A percentile compares a stretch with the other conserved stretches of the same genome.
phyloP scores from a whole-genome alignment of 1,140 invertebrate genomes.

The Hylyphantes graminicola region DNA sequence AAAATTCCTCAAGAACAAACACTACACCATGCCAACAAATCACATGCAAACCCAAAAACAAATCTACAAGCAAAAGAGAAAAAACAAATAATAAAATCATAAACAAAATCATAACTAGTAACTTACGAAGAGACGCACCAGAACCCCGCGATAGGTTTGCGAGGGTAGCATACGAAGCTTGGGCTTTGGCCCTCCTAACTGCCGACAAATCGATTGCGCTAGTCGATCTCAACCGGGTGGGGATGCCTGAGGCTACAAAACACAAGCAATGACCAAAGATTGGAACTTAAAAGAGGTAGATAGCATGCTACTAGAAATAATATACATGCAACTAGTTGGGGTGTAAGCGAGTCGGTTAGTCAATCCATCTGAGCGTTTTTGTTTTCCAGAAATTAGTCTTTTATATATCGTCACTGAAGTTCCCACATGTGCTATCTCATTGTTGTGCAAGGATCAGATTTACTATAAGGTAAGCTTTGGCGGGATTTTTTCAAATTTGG shows the following conservation, averaged over 20 bases:
- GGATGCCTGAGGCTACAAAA: slow-evolving; percentile 60
- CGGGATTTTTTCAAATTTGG: too few relatives aligned
- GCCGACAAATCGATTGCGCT: slow-evolving; percentile 93
- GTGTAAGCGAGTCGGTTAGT: too few relatives aligned
- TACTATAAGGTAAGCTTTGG: too few relatives aligned
- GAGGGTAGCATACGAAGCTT: slow-evolving; percentile 79
- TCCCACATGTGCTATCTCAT: too few relatives aligned
- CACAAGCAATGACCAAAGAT: slow-evolving; percentile 46
- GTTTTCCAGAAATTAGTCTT: too few relatives aligned
- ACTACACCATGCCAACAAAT: neutral
- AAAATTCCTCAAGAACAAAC: too few relatives aligned
- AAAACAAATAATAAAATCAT: neutral
- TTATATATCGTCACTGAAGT: too few relatives aligned
- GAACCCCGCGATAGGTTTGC: slow-evolving; percentile 76
- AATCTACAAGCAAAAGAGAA: neutral
- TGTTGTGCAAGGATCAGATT: too few relatives aligned
- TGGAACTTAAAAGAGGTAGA: neutral
- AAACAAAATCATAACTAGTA: slow-evolving; percentile 7
- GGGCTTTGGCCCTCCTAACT: slow-evolving; percentile 83
- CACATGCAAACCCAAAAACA: neutral
- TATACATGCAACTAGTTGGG: too few relatives aligned
- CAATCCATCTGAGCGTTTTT: too few relatives aligned
- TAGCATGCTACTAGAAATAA: too few relatives aligned
- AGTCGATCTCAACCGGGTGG: slow-evolving; percentile 79
- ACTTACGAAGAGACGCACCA: slow-evolving; percentile 81